Evolutionary conservation across 1,140 invertebrate genomes (phyloP), one percentile per base, ranked within the genome.

Genomic region (Hesperophylax magnus): DNA sequence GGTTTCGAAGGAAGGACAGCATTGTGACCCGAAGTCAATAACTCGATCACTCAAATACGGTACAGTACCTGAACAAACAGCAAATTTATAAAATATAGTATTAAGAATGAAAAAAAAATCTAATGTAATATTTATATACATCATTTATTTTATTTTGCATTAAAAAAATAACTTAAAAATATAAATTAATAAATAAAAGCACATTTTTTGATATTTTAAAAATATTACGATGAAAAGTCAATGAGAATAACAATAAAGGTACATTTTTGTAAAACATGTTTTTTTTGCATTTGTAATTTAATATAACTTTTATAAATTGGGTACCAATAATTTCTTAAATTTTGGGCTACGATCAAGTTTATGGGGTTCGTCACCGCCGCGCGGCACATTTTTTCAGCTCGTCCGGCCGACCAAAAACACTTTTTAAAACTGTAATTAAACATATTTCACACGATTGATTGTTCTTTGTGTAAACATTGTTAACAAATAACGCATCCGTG

Each of bases 101-200:
- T 24, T 20, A 22, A 24, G 24, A 61, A 61, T 22, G 58, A 8
- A 24, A 22, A 61, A 18, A 61, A 61, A 22, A 20, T 61, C 24
- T 61, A 24, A 61, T 61, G 24, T 24, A 15, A 61, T 22, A 24
- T 24, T 24, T 20, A 20, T 61, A 9, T 61, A 61, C 24, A 61
- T 24, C 18, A 61, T 61, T 22, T 58, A 61, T 18, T 61, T 61
- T 24, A 22, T 24, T 61, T 24, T 61, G 58, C 17, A 61, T 61
- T 61, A 61, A 61, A 61, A 61, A 61, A 61, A 61, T 20, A 61
- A 61, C 24, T 24, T 61, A 11, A 61, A 61, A 61, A 61, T 61
- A 61, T 61, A 22, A 61, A 61, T 61, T 22, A 61, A 61, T 61
- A 61, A 22, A 24, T 24, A 61, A 61, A 61, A 61, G 58, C 58